Percentiles rank a stretch among this genome's conserved stretches.
These are phyloP conservation scores for Empidonax traillii DNA, from an alignment of 2,113 vertebrate species.

Conservation along the genomic window DNA sequence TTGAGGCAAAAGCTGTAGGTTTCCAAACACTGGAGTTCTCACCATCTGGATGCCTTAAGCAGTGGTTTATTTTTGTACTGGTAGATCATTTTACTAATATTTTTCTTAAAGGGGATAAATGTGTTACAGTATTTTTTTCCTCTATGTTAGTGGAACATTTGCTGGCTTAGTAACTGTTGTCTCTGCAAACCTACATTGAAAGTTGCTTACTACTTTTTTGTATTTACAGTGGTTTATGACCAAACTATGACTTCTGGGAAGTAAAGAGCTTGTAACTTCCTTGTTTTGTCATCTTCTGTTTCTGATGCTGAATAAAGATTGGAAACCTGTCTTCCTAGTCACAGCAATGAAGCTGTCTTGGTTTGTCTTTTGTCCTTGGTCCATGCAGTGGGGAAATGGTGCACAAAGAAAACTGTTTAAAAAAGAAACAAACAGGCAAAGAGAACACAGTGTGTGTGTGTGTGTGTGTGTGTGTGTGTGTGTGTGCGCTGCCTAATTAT, in stretches of 20 bases:
- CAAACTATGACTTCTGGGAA: neutral
- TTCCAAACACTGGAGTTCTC: neutral
- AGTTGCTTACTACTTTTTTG: neutral
- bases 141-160: neutral
- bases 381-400: neutral
- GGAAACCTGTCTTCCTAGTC: neutral
- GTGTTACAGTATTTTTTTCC: neutral
- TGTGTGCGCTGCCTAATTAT: neutral
- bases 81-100: neutral
- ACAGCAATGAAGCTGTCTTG: neutral
- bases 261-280: neutral
- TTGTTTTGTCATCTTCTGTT: neutral
- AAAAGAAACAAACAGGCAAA: neutral
- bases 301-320: neutral
- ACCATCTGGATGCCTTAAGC: neutral
- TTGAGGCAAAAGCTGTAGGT: neutral
- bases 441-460: fast-evolving
- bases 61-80: neutral
- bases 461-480: no score
- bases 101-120: neutral
- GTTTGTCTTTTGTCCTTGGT: neutral
- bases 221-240: neutral
- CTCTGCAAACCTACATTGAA: neutral
- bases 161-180: neutral
- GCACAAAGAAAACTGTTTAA: neutral